A percentile compares a stretch with the other conserved stretches of the same genome.
phyloP scores from a whole-genome alignment of 2,888 invertebrate species.

The Ligdia adustata region DNA sequence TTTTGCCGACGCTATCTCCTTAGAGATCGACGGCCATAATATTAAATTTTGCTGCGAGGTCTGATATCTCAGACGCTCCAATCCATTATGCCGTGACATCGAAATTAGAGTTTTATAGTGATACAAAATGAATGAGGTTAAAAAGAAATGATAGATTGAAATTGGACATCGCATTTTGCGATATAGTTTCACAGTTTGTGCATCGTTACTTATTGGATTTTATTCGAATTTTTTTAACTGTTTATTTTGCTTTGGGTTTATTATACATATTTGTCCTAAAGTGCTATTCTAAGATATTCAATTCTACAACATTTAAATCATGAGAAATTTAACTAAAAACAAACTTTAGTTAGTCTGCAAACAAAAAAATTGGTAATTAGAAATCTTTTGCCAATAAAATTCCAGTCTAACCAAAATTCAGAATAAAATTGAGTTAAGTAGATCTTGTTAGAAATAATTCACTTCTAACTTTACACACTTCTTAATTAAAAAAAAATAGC shows the following conservation, averaged over 20 bases:
- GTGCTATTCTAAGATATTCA: no score
- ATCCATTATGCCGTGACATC: conserved; percentile 69
- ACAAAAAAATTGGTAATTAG: no score
- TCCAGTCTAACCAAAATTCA: no score
- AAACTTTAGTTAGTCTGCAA: no score
- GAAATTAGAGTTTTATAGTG: conserved; percentile 66
- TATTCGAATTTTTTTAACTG: no score
- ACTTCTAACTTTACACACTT: no score
- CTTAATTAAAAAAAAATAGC: no score
- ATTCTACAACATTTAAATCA: no score
- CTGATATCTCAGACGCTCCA: conserved; percentile 62
- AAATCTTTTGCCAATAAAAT: no score
- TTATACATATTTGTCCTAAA: not conserved
- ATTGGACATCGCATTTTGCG: conserved; percentile 24
- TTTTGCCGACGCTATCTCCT: conserved; percentile 32
- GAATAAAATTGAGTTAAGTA: no score
- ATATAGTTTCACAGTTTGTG: conserved; percentile 5
- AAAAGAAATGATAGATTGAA: conserved; percentile 38
- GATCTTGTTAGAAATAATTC: no score
- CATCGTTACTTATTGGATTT: not conserved
- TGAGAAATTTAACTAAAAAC: no score
- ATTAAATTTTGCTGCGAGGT: conserved; percentile 70
- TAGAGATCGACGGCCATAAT: conserved; percentile 64
- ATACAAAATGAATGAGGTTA: conserved; percentile 50
- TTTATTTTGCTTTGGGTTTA: not conserved